These are phyloP conservation scores for Hetaerina americana DNA, from an alignment of 1,140 invertebrate genomes.

Conservation along the genomic window DNA sequence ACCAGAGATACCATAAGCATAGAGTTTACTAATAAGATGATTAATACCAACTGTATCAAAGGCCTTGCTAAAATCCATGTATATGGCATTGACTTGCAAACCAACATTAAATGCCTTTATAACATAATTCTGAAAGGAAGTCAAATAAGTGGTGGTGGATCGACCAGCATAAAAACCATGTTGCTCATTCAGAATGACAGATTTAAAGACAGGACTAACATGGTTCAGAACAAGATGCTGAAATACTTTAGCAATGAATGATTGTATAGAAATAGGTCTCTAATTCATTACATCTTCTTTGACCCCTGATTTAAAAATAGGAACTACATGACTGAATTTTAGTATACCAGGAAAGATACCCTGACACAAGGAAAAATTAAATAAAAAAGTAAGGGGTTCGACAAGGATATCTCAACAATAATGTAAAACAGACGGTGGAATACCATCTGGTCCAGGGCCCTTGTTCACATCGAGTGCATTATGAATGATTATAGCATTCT, in stretches of 20 bases:
- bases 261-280: conserved; percentile 13
- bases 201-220: conserved; percentile 14
- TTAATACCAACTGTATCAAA: conserved; percentile 10
- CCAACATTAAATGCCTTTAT: neutral
- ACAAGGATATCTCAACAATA: no score
- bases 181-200: conserved; percentile 10
- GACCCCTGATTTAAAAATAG: conserved; percentile 12
- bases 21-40: conserved; percentile 3
- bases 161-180: neutral
- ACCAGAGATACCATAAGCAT: neutral
- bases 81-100: conserved; percentile 4
- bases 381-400: neutral
- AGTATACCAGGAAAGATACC: neutral
- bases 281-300: conserved; percentile 11
- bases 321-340: conserved; percentile 3
- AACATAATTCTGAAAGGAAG: conserved; percentile 17
- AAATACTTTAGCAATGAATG: conserved; percentile 12
- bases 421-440: no score
- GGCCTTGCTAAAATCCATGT: conserved; percentile 9
- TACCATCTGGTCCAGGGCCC: no score
- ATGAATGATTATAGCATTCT: no score
- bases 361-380: neutral
- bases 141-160: conserved; percentile 17
- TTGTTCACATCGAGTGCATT: no score
- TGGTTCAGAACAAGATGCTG: conserved; percentile 8